phyloP scores from a whole-genome alignment of 1,140 invertebrate species.

The Choristoneura fumiferana region DNA sequence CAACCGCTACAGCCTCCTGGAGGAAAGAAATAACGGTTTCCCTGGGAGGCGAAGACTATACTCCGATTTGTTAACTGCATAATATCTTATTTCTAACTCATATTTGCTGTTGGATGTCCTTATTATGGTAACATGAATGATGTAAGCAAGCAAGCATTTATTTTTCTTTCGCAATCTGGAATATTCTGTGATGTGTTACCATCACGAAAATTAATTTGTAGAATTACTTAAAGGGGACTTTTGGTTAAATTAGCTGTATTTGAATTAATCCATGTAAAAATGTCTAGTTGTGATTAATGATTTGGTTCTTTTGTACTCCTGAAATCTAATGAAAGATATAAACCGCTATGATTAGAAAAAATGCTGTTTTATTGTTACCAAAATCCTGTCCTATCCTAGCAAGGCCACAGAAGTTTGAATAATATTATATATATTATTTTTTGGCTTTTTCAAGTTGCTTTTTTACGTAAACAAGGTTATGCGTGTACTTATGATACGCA shows the following conservation, averaged over 20 bases:
- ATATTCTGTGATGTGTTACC: slow-evolving; percentile 13
- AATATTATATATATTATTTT: too few relatives aligned
- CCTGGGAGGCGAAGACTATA: slow-evolving; percentile 74
- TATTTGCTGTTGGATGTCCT: slow-evolving; percentile 62
- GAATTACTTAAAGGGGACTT: not conserved
- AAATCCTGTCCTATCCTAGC: too few relatives aligned
- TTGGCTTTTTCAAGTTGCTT: too few relatives aligned
- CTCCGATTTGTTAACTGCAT: slow-evolving; percentile 75
- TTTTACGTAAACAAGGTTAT: too few relatives aligned
- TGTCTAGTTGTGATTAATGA: slow-evolving; percentile 3
- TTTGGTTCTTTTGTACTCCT: slow-evolving; percentile 14
- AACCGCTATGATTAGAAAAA: not conserved
- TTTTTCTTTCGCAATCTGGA: slow-evolving; percentile 11
- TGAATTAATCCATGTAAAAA: slow-evolving; percentile 1
- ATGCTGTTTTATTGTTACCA: not conserved
- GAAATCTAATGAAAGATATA: slow-evolving; percentile 11
- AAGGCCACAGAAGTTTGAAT: too few relatives aligned
- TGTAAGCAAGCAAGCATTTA: slow-evolving; percentile 9
- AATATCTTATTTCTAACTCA: slow-evolving; percentile 52
- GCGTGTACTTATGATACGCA: too few relatives aligned
- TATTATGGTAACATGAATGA: slow-evolving; percentile 16
- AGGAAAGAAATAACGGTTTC: slow-evolving; percentile 85
- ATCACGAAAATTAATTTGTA: slow-evolving; percentile 1
- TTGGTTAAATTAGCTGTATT: slow-evolving; percentile 1
- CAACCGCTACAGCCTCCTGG: slow-evolving; percentile 89